Base-by-base conservation (phyloP, 2,797 vertebrate species). In the Enteromius fasciolatus region DNA sequence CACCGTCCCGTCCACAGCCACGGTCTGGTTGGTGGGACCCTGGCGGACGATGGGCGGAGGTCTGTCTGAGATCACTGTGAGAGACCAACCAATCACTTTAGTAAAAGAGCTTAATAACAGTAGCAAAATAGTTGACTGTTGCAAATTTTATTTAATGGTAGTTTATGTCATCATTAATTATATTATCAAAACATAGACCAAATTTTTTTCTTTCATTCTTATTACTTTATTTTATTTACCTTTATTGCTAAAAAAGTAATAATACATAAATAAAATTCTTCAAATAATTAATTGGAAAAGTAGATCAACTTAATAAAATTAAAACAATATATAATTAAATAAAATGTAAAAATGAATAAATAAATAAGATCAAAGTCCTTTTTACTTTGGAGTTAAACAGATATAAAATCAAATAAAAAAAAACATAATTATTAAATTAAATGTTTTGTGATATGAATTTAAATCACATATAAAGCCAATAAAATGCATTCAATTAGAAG, bases 41-140 rank as follows among this genome's bases (percentile, higher is more conserved):
- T 98, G 98, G 2, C 95, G 95, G 90, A 99, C 97, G 76, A 99
- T 95, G 0, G 98, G 98, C 12, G 97, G 98, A 46, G 98, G 98
- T 64, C 98, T 95, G 88, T 99, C 98, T 33, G 97, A 97, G 89
- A 99, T 96, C 70, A 98, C 98, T 95, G 90, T 4, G 68, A 20
- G 1, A 20, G 25, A 78, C 20, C 72, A 48, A 72, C 33, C 33
- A 50, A 31, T 72, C 69, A 12, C 2, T 72, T 6, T 48, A 18
- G 25, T 72, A 20, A 6, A 31, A 4, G 25, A 72, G 25, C 18
- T 20, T 31, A 20, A 31, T 31, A 50, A 48, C 23, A 6, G 17
- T 50, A 31, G 5, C 25, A 31, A 72, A 12, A 31, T 6, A 31
- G 31, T 18, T 25, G n/a, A 59, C n/a, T 23, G n/a, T 57, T 23